phyloP scores from a whole-genome alignment of 2,888 invertebrate genomes.

The Drosophila merina region DNA sequence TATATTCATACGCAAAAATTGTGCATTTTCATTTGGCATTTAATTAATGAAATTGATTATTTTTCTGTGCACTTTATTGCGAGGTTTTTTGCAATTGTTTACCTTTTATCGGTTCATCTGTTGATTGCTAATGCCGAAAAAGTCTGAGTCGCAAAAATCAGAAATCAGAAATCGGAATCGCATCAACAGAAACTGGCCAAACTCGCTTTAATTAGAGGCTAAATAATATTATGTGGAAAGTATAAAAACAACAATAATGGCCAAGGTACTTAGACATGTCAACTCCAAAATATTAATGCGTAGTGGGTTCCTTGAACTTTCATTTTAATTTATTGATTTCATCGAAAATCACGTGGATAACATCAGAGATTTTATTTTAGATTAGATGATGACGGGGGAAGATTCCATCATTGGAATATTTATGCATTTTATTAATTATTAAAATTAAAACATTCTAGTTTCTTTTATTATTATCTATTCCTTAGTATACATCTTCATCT shows the following conservation, averaged over 20 bases:
- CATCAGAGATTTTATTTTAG: constrained; percentile 14
- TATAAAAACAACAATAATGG: constrained; percentile 30
- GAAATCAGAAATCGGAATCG: background rate
- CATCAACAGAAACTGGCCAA: constrained; percentile 53
- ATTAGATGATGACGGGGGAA: constrained; percentile 7
- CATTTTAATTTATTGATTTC: constrained; percentile 32
- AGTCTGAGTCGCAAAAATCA: constrained; percentile 20
- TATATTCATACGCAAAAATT: constrained; percentile 17
- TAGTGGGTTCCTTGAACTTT: constrained; percentile 55
- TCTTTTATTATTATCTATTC: background rate
- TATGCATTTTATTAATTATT: constrained; percentile 5
- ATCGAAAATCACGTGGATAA: constrained; percentile 15
- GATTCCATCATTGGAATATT: constrained; percentile 3
- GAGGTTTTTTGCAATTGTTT: constrained; percentile 32
- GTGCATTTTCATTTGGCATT: constrained; percentile 26
- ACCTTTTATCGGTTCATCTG: constrained; percentile 35
- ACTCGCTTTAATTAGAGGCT: constrained; percentile 66
- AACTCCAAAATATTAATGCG: constrained; percentile 43
- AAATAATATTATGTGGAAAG: constrained; percentile 46
- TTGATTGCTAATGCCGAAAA: constrained; percentile 26
- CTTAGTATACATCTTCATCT: too few species aligned
- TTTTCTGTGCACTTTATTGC: constrained; percentile 18
- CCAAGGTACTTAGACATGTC: constrained; percentile 40
- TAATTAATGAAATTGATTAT: constrained; percentile 35
- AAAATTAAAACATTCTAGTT: background rate